Evolutionary conservation across 2,888 invertebrate genomes (phyloP).

Genomic region (Anodontia alba): DNA sequence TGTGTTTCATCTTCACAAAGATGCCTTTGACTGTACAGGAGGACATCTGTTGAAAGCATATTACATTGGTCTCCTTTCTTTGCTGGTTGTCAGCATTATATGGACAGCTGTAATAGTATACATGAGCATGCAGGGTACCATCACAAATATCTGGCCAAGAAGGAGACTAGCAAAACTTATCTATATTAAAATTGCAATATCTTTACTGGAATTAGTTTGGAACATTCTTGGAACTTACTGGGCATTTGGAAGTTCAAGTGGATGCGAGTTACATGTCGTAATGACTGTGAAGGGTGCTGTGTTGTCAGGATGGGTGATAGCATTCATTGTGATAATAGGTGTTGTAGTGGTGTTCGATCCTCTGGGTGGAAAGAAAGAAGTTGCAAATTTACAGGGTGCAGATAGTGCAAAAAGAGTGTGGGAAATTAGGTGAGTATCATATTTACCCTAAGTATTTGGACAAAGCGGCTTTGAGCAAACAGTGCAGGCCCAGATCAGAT

Average conservation of each 20-base stretch:
- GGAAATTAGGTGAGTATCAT: conserved; percentile 75
- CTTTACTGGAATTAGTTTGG: conserved; percentile 91
- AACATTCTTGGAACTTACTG: conserved; percentile 93
- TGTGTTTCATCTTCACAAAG: conserved; percentile 88
- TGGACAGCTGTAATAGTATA: conserved; percentile 81
- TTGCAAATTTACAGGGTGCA: conserved; percentile 85
- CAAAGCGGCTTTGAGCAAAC: no score
- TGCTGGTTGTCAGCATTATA: conserved; percentile 81
- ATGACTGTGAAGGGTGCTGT: conserved; percentile 88
- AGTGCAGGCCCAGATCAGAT: no score
- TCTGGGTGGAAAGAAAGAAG: conserved; percentile 86
- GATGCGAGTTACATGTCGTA: conserved; percentile 73
- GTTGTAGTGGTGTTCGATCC: conserved; percentile 93
- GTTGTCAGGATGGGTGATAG: conserved; percentile 92
- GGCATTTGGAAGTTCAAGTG: conserved; percentile 87
- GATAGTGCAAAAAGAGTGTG: conserved; percentile 70
- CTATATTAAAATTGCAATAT: conserved; percentile 90
- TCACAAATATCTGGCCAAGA: conserved; percentile 90
- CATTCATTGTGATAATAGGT: conserved; percentile 89
- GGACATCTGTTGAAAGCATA: conserved; percentile 90
- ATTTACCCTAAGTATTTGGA: no score
- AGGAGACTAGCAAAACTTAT: conserved; percentile 89
- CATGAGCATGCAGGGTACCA: conserved; percentile 88
- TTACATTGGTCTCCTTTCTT: conserved; percentile 87
- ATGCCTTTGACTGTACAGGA: conserved; percentile 89